A percentile compares a stretch with the other conserved stretches of the same genome.
These are phyloP conservation scores for Corythaeola cristata DNA, from an alignment of 2,113 vertebrate genomes.

Conservation along the genomic window DNA sequence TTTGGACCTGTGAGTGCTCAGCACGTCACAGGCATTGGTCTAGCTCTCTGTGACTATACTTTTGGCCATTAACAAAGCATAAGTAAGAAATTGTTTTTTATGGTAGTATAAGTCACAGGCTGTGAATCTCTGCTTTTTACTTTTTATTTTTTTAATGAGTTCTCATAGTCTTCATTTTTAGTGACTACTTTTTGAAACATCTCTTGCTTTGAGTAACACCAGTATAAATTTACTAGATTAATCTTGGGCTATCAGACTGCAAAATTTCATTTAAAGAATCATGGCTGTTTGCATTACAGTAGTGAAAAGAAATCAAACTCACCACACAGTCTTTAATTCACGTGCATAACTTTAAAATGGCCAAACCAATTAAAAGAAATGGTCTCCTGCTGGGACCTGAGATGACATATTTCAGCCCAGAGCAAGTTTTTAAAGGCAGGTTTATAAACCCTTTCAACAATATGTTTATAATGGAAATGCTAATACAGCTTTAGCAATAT, in stretches of 20 bases:
- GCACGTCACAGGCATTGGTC: background rate
- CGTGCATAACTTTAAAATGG: slow-evolving; percentile 1
- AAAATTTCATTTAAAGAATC: background rate
- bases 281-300: background rate
- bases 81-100: background rate
- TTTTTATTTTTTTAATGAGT: background rate
- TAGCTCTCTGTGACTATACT: background rate
- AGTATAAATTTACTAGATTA: background rate
- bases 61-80: background rate
- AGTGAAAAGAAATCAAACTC: background rate
- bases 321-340: background rate
- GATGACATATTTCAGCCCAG: slow-evolving; percentile 59
- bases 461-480: slow-evolving; percentile 62
- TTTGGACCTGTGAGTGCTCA: background rate
- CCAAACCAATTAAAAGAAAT: background rate
- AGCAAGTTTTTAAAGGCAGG: slow-evolving; percentile 48
- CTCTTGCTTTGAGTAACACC: background rate
- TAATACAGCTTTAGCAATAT: slow-evolving; percentile 58
- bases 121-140: background rate
- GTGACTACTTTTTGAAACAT: background rate
- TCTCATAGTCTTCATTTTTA: background rate
- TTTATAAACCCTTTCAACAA: slow-evolving; percentile 47
- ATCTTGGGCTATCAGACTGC: background rate
- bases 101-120: rapidly evolving
- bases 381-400: background rate